Conservation (phyloP, 2,113 vertebrate species). For the Athene noctua region DNA sequence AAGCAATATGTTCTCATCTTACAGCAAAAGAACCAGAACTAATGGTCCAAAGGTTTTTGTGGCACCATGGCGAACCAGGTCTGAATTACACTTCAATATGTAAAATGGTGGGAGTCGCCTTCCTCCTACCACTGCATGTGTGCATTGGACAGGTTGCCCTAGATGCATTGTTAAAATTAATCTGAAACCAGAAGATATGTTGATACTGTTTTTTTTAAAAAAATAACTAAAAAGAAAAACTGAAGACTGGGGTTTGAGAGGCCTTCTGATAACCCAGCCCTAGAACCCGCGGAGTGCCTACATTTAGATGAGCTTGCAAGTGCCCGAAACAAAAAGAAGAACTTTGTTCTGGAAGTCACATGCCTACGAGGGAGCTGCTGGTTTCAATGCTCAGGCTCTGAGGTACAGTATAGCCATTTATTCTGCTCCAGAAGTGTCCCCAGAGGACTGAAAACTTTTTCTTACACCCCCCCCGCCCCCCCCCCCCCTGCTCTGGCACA, state of each 20-base stretch:
- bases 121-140: not conserved
- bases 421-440: not conserved
- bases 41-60: not conserved
- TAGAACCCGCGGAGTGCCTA: not conserved
- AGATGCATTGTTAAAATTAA: not conserved
- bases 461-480: rapidly evolving
- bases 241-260: not conserved
- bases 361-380: not conserved
- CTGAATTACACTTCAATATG: not conserved
- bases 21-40: not conserved
- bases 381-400: not conserved
- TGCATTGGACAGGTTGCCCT: not conserved
- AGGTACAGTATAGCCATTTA: not conserved
- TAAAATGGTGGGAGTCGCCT: no score
- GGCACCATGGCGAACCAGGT: not conserved
- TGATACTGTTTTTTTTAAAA: not conserved
- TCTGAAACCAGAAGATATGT: not conserved
- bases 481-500: not conserved
- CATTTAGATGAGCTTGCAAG: not conserved
- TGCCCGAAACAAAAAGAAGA: not conserved
- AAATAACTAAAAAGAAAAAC: not conserved
- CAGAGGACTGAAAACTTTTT: not conserved
- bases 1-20: not conserved
- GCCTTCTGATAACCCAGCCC: not conserved
- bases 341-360: constrained; percentile 3